A percentile compares a stretch with the other conserved stretches of the same genome.
These are phyloP conservation scores for Heliocidaris erythrogramma DNA, from an alignment of 35 echinoderm and acorn worm species.

Conservation along the genomic window DNA sequence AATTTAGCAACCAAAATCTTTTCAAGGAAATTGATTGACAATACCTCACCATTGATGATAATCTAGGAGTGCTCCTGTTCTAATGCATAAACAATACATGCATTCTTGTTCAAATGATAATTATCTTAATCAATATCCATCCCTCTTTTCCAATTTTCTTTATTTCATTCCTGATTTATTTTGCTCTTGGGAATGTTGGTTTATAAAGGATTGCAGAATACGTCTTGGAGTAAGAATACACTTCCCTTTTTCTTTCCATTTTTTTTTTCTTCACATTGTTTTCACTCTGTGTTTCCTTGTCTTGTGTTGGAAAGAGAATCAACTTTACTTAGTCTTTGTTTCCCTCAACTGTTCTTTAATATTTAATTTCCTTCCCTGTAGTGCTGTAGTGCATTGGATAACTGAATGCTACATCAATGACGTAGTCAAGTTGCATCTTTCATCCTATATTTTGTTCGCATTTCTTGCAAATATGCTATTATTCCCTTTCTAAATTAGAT, in stretches of 20 bases:
- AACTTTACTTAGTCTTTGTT: neutral
- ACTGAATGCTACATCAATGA: neutral
- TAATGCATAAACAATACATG: neutral
- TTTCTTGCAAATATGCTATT: neutral
- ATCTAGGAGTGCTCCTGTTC: neutral
- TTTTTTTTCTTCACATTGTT: constrained; percentile 33
- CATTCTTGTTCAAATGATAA: constrained; percentile 5
- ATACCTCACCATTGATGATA: neutral
- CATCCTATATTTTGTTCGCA: neutral
- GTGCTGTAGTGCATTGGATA: neutral
- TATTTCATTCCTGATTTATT: constrained; percentile 6
- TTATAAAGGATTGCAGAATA: constrained; percentile 39
- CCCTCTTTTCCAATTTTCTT: constrained; percentile 30
- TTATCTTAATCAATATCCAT: constrained; percentile 5
- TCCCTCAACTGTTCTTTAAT: neutral
- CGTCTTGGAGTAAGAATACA: constrained; percentile 51
- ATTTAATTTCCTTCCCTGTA: neutral
- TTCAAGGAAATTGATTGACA: neutral
- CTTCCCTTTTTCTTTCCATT: constrained; percentile 28
- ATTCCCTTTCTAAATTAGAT: neutral
- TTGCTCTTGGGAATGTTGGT: constrained; percentile 6
- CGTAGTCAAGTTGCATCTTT: neutral
- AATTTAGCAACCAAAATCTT: neutral
- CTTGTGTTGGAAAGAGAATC: neutral
- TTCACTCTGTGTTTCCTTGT: constrained; percentile 37